Evolutionary conservation across 2,888 invertebrate species (phyloP).

Genomic region (Biston stratarius): DNA sequence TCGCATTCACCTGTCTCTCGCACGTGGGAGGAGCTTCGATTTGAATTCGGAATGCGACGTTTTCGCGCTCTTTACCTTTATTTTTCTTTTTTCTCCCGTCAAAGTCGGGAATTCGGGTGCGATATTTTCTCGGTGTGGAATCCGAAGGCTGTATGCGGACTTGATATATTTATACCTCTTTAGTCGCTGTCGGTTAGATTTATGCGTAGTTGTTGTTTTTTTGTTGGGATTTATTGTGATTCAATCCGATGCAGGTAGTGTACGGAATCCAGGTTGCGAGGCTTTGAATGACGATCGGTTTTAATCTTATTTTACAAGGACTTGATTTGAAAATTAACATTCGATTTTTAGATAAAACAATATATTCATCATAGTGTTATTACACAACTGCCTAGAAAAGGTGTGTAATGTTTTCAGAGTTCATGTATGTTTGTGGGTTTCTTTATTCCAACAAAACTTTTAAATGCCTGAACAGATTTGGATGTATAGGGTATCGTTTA

Average conservation of each 20-base stretch:
- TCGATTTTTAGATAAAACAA: no score
- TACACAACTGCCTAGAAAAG: no score
- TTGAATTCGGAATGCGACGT: slow-evolving; percentile 67
- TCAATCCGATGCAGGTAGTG: slow-evolving; percentile 67
- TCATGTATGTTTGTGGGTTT: no score
- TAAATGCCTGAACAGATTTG: no score
- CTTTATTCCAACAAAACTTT: no score
- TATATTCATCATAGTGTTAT: no score
- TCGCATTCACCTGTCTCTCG: slow-evolving; percentile 83
- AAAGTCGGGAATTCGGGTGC: slow-evolving; percentile 83
- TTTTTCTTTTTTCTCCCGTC: slow-evolving; percentile 56
- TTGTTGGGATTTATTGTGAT: slow-evolving; percentile 72
- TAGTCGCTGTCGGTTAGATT: slow-evolving; percentile 67
- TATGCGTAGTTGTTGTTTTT: slow-evolving; percentile 60
- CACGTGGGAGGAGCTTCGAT: slow-evolving; percentile 74
- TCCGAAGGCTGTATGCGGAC: slow-evolving; percentile 78
- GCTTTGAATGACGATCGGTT: background rate
- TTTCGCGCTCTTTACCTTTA: slow-evolving; percentile 76
- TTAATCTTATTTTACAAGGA: background rate
- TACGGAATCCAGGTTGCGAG: slow-evolving; percentile 37
- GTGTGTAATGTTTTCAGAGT: no score
- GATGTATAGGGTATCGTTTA: no score
- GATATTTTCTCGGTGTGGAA: slow-evolving; percentile 83
- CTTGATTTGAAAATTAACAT: no score
- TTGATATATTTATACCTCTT: slow-evolving; percentile 77